Conservation (phyloP, 37 sponge, comb jelly and placozoan species). For the Halisarca cf. caerulea region DNA sequence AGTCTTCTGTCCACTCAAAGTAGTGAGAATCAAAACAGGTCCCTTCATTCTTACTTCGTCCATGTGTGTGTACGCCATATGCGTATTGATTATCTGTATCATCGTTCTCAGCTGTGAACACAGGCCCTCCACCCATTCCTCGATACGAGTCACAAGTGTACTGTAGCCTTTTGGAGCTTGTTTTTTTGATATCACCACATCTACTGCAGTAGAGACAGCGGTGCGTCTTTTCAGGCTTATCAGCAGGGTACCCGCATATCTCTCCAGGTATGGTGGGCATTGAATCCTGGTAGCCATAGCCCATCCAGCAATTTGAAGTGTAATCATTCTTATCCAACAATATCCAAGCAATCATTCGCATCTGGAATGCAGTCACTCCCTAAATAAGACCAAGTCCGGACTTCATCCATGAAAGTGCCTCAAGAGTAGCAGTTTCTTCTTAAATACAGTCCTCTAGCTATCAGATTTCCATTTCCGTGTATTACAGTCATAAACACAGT, state of each 20-base stretch:
- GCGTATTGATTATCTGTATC: background rate
- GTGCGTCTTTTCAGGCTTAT: background rate
- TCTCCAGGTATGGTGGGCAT: constrained; percentile 5
- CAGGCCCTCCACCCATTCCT: background rate
- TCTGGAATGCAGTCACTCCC: background rate
- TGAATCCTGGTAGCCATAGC: background rate
- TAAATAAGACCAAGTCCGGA: background rate
- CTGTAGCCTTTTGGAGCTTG: background rate
- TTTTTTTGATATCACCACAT: background rate
- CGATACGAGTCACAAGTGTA: constrained; percentile 13
- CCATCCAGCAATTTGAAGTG: background rate
- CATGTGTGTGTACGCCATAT: constrained; percentile 17
- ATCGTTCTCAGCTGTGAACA: background rate
- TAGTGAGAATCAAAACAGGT: background rate
- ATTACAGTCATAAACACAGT: constrained; percentile 21
- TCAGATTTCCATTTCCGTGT: background rate
- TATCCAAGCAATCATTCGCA: background rate
- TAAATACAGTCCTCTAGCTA: background rate
- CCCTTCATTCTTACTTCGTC: background rate
- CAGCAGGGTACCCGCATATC: constrained; percentile 11
- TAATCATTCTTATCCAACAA: background rate
- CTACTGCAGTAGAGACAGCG: background rate
- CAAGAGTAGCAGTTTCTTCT: background rate
- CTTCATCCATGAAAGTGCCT: background rate
- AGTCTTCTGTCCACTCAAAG: background rate